A percentile compares a stretch with the other conserved stretches of the same genome.
phyloP scores from a whole-genome alignment of 2,888 invertebrate genomes.

The Exephanes ischioxanthus region DNA sequence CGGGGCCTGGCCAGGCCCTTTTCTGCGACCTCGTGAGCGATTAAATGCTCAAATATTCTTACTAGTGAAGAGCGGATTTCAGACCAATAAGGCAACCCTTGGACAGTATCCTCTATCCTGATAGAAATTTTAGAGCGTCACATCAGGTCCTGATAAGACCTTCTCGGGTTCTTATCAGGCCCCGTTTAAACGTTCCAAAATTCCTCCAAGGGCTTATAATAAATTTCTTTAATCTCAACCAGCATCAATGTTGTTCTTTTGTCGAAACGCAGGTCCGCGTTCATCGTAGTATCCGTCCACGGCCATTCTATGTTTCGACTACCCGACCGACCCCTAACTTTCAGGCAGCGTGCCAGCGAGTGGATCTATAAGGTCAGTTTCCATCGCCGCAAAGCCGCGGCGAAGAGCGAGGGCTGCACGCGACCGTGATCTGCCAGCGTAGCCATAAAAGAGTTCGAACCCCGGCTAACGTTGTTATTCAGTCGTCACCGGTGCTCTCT shows the following conservation, averaged over 20 bases:
- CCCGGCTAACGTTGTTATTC: conserved; percentile 64
- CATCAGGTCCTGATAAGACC: too few relatives aligned
- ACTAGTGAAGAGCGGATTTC: too few relatives aligned
- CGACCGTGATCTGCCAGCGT: conserved; percentile 68
- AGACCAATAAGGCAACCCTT: too few relatives aligned
- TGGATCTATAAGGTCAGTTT: conserved; percentile 82
- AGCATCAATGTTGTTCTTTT: neutral
- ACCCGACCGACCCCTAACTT: conserved; percentile 78
- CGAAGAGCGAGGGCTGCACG: conserved; percentile 66
- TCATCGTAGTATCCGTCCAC: conserved; percentile 66
- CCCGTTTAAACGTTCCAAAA: neutral
- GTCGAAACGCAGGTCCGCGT: conserved; percentile 43
- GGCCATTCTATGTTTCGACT: conserved; percentile 82
- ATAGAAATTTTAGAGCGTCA: too few relatives aligned
- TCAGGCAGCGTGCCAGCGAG: conserved; percentile 80
- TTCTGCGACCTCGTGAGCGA: neutral
- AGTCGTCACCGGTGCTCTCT: conserved; percentile 37
- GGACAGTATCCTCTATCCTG: too few relatives aligned
- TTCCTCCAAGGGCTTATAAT: neutral
- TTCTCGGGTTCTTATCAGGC: neutral
- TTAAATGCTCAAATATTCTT: too few relatives aligned
- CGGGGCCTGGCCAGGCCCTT: too few relatives aligned
- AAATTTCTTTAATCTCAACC: neutral
- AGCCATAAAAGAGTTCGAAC: conserved; percentile 73
- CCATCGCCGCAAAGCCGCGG: conserved; percentile 14